Evolutionary conservation across 2,797 vertebrate species (phyloP), one percentile per base, ranked within the genome.

Genomic region (Oreochromis grahami): DNA sequence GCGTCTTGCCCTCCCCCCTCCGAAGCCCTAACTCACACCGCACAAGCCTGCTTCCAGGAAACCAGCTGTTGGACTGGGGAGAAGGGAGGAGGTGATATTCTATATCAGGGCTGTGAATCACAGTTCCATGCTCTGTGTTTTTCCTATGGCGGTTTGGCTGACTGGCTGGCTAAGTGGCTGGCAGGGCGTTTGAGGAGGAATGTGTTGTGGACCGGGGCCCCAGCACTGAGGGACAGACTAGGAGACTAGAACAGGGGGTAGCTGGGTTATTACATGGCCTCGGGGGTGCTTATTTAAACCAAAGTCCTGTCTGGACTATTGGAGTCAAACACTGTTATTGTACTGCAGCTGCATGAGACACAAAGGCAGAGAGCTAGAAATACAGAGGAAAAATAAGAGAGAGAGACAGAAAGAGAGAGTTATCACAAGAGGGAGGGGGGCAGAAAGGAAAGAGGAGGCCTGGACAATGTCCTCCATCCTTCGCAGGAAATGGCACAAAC

Each of bases 91-190:
- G 95, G 92, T 91, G 94, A 91, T 95, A 93, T 95, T 93, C 94
- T 95, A 95, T 96, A 95, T 96, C 94, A 95, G 93, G 92, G 86
- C 90, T 93, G 91, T 96, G 96, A 96, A 95, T 96, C 96, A 95
- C 93, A 91, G 93, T 91, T 96, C 94, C 84, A 90, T 91, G 93
- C 94, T 94, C 93, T 93, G 93, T 95, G 87, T 95, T 96, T 96
- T 95, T 95, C 93, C 94, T 89, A 84, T 86, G 92, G 91, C 90
- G 93, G 93, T 93, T 94, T 95, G 93, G 92, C 91, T 86, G 90
- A 45, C 85, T 87, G 52, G 91, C 88, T 92, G 88, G 87, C 90
- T 83, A 82, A 88, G 87, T 13, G 84, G 88, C 88, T 93, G 91
- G 89, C 90, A 87, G 78, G 80, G 84, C 58, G 80, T 86, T 88